phyloP scores from a whole-genome alignment of 2,113 vertebrate species.

The Oreamnos americanus region DNA sequence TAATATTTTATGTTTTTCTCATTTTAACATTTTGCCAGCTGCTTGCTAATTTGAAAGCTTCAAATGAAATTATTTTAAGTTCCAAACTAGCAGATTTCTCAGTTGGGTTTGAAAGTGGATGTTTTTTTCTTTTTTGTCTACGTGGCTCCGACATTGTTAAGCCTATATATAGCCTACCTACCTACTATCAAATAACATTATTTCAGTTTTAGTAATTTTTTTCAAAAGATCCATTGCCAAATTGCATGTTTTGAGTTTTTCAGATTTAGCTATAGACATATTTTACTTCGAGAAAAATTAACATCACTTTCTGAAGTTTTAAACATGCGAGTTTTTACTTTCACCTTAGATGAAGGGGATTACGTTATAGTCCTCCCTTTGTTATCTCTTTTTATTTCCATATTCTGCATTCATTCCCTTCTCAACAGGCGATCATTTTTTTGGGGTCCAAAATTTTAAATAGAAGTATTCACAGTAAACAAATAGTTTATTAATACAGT shows the following conservation, averaged over 20 bases:
- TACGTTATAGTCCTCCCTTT: neutral
- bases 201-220: neutral
- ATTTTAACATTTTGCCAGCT: slow-evolving; percentile 37
- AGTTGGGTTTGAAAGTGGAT: neutral
- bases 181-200: neutral
- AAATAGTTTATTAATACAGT: neutral
- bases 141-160: neutral
- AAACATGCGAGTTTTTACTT: neutral
- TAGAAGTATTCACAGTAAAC: neutral
- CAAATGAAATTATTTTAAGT: slow-evolving; percentile 27
- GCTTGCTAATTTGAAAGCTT: slow-evolving; percentile 2
- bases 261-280: neutral
- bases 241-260: neutral
- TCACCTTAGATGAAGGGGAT: neutral
- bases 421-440: neutral
- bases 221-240: neutral
- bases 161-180: neutral
- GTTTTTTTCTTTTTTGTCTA: neutral
- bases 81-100: neutral
- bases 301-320: neutral
- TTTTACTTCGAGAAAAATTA: neutral
- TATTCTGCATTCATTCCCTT: neutral
- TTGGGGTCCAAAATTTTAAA: slow-evolving; percentile 30
- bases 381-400: neutral
- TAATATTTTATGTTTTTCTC: neutral